Evolutionary conservation across 35 echinoderm and acorn worm species (phyloP), one percentile per base, ranked within the genome.

Genomic region (Apostichopus japonicus): DNA sequence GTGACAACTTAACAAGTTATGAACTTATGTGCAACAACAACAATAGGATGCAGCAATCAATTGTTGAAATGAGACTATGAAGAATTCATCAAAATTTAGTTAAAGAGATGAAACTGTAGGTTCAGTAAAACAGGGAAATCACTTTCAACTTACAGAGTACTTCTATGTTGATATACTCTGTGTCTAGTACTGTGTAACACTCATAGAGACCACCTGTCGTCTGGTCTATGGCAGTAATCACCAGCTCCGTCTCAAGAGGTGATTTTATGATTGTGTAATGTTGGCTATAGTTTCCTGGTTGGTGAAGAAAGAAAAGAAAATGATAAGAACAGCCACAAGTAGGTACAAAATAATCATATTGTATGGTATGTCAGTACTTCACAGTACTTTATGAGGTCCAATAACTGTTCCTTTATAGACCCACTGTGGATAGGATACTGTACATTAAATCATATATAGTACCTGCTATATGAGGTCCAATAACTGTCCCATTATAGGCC

Each of bases 361-460:
- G 2, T 44, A 44, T 44, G 33, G 33, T 44, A 44, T 4, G 2
- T n/a, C n/a, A n/a, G 33, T 44, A 44, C 33, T 1, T 0, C 1
- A 33, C 27, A 33, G n/a, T n/a, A n/a, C n/a, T n/a, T n/a, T 51
- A 57, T 84, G 54, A 8, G 86, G 84, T 10, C 84, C 84, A 17
- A 96, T 86, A 14, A 84, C 62, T n/a, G 57, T 53, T 6, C 90
- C 77, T 57, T 92, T 80, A 17, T 59, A 79, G 61, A 77, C 76
- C 95, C 95, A 96, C 65, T 94, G 91, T 78, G 95, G 95, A 71
- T 89, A 58, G 71, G 79, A 70, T 5, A 96, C 27, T 33, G 27
- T 33, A 1, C 2, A 33, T 27, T 27, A 27, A 0, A 1, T 33
- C 27, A 33, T 33, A 33, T 33, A 33, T 0, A 33, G 4, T 84